Conservation (phyloP, 2,888 invertebrate genomes). For the Panzeria rudis region DNA sequence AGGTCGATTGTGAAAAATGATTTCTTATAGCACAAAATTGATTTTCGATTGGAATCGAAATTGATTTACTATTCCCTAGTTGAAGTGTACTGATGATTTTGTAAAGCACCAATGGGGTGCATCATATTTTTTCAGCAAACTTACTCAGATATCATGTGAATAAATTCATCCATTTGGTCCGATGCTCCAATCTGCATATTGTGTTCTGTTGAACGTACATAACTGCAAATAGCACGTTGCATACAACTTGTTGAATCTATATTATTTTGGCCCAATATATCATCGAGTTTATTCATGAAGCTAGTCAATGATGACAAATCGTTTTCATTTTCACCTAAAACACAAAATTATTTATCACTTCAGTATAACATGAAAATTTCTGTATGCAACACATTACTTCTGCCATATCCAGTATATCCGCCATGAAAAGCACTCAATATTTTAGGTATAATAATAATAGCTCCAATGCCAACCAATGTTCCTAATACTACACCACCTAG, state of each 20-base stretch:
- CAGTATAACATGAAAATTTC: too few species aligned
- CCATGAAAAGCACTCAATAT: slow-evolving; percentile 89
- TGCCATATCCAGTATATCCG: slow-evolving; percentile 87
- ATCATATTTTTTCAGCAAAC: too few species aligned
- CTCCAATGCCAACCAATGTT: slow-evolving; percentile 91
- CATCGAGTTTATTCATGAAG: slow-evolving; percentile 87
- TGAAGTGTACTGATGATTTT: too few species aligned
- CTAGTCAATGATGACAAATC: slow-evolving; percentile 86
- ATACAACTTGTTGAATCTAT: slow-evolving; percentile 89
- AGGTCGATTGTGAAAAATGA: too few species aligned
- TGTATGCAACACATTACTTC: slow-evolving; percentile 84
- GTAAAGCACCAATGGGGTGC: too few species aligned
- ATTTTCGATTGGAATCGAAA: too few species aligned
- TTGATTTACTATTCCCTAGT: too few species aligned
- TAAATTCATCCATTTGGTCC: slow-evolving; percentile 87
- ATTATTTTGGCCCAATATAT: slow-evolving; percentile 87
- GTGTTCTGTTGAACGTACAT: slow-evolving; percentile 88
- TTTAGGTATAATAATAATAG: slow-evolving; percentile 91
- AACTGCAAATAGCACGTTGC: slow-evolving; percentile 89
- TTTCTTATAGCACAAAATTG: too few species aligned
- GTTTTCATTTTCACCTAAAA: slow-evolving; percentile 85
- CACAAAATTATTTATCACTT: neutral
- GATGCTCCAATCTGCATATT: slow-evolving; percentile 87
- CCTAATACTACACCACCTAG: slow-evolving; percentile 92
- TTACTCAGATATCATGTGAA: slow-evolving; percentile 87